phyloP scores from a whole-genome alignment of 1,140 invertebrate species.

The Hyles euphorbiae region DNA sequence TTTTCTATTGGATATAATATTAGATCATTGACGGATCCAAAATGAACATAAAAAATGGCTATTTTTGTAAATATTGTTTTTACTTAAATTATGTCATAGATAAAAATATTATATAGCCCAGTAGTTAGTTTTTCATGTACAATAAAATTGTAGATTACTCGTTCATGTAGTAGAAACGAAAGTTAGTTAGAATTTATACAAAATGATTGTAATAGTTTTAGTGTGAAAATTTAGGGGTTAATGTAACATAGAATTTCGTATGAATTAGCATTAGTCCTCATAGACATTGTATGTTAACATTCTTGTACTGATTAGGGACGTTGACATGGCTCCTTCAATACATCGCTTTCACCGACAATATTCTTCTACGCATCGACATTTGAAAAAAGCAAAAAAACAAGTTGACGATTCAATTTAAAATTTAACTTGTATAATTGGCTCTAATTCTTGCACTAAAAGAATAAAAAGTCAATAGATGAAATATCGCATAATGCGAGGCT shows the following conservation, averaged over 20 bases:
- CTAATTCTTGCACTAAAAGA: too few species aligned
- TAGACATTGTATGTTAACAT: conserved; percentile 45
- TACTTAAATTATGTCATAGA: conserved; percentile 71
- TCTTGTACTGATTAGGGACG: conserved; percentile 36
- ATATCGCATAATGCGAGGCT: too few species aligned
- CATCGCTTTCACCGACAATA: too few species aligned
- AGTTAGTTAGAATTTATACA: conserved; percentile 73
- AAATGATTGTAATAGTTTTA: conserved; percentile 58
- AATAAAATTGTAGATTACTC: conserved; percentile 72
- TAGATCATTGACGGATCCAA: conserved; percentile 55
- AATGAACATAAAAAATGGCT: conserved; percentile 59
- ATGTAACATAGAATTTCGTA: conserved; percentile 60
- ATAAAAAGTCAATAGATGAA: too few species aligned
- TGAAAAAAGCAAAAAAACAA: too few species aligned
- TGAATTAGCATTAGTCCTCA: conserved; percentile 52
- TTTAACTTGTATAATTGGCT: too few species aligned
- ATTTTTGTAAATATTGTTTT: conserved; percentile 73
- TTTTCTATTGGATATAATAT: conserved; percentile 44
- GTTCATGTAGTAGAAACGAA: conserved; percentile 51
- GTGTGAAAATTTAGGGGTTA: conserved; percentile 58
- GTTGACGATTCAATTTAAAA: too few species aligned
- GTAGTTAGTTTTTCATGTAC: conserved; percentile 72
- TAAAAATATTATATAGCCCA: conserved; percentile 57
- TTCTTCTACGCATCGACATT: too few species aligned
- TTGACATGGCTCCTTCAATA: conserved; percentile 3